These are phyloP conservation scores for Tetrax tetrax DNA, from an alignment of 2,113 vertebrate species.

Conservation along the genomic window DNA sequence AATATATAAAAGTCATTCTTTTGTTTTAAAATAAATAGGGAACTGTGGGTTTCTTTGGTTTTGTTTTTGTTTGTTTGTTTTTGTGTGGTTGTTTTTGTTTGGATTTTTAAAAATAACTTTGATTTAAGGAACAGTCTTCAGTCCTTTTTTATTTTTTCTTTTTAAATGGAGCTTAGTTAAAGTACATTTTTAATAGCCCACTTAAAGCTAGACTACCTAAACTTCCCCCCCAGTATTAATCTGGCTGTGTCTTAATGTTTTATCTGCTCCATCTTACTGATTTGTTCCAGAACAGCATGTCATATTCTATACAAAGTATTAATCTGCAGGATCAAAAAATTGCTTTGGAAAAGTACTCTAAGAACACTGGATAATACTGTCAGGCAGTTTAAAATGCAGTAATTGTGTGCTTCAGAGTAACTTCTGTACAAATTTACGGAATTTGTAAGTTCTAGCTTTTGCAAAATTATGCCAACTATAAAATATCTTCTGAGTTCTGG, in stretches of 20 bases:
- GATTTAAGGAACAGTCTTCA: not conserved
- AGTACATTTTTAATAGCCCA: not conserved
- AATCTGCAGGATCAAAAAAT: not conserved
- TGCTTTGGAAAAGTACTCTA: not conserved
- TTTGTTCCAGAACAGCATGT: conserved; percentile 2
- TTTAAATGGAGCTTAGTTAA: not conserved
- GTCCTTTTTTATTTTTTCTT: not conserved
- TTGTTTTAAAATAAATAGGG: conserved; percentile 9
- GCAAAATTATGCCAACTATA: not conserved
- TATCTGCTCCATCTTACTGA: not conserved
- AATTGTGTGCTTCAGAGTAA: not conserved
- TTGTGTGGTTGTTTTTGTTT: not conserved
- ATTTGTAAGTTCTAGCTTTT: not conserved
- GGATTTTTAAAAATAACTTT: not conserved
- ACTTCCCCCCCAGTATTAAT: not conserved
- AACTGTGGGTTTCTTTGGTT: not conserved
- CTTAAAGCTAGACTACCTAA: not conserved
- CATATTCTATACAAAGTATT: not conserved
- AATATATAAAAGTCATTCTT: conserved; percentile 9
- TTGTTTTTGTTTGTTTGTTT: not conserved
- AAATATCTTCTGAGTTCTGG: not conserved
- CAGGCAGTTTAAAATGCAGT: not conserved
- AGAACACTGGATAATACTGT: not conserved
- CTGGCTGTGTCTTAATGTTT: not conserved
- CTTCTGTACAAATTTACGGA: not conserved